phyloP scores from a whole-genome alignment of 2,113 vertebrate genomes.

The Tachysurus fulvidraco region DNA sequence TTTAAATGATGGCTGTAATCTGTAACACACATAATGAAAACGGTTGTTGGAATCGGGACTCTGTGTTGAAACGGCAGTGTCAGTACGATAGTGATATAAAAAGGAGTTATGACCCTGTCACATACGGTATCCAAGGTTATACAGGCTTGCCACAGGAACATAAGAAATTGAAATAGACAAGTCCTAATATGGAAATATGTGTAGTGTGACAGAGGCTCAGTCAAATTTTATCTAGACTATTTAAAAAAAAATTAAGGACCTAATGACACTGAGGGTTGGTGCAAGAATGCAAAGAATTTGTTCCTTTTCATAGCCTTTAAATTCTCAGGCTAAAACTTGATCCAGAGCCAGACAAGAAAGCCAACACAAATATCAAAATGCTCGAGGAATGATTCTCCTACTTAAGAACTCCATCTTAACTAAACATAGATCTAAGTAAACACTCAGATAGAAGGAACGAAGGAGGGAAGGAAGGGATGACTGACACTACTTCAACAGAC shows the following conservation, averaged over 20 bases:
- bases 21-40: background rate
- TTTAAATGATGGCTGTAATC: conserved; percentile 21
- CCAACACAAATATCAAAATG: background rate
- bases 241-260: background rate
- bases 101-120: background rate
- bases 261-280: conserved; percentile 17
- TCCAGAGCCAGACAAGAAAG: background rate
- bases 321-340: conserved; percentile 32
- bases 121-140: background rate
- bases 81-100: background rate
- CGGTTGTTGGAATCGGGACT: background rate
- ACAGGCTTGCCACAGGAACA: background rate
- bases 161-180: background rate
- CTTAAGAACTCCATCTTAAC: background rate
- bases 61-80: background rate
- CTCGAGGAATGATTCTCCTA: background rate
- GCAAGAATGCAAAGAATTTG: conserved; percentile 28
- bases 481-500: conserved; percentile 57
- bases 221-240: background rate
- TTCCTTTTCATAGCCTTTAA: background rate
- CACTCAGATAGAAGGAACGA: background rate
- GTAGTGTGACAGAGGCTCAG: background rate
- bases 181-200: conserved; percentile 20
- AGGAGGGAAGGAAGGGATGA: background rate
- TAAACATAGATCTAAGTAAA: background rate